phyloP scores from a whole-genome alignment of 92 coral and sea anemone genomes.

The Meandrina meandrites region DNA sequence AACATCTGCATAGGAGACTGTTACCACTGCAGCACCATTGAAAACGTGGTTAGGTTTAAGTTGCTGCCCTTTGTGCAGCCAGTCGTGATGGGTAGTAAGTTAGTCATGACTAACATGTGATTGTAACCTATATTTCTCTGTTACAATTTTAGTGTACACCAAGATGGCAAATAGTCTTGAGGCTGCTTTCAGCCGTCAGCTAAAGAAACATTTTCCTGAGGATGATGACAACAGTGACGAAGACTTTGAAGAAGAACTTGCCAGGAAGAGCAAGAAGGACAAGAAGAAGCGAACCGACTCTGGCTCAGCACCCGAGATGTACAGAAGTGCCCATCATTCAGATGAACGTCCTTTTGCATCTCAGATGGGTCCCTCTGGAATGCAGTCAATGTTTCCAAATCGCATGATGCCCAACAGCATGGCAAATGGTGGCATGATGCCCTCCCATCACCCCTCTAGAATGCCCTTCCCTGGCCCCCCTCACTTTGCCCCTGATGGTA shows the following conservation, averaged over 20 bases:
- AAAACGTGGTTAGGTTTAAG: no score
- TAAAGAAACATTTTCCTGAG: conserved; percentile 97
- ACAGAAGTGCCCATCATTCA: neutral
- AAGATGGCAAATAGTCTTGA: conserved; percentile 94
- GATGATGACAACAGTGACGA: conserved; percentile 98
- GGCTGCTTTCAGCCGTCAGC: conserved; percentile 91
- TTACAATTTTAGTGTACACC: conserved; percentile 77
- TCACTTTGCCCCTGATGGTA: conserved; percentile 83
- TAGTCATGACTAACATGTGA: no score
- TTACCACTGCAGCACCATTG: no score
- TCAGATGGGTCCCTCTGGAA: conserved; percentile 33
- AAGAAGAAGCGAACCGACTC: conserved; percentile 41
- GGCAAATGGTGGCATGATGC: conserved; percentile 76
- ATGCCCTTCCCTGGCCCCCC: conserved; percentile 69
- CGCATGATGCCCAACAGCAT: conserved; percentile 63
- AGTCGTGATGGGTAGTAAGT: no score
- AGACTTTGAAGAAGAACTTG: conserved; percentile 96
- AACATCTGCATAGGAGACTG: no score
- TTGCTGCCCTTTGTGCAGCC: no score
- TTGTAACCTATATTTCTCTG: no score
- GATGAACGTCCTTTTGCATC: conserved; percentile 18
- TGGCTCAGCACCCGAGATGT: conserved; percentile 12
- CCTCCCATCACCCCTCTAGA: conserved; percentile 63
- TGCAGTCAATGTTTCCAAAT: conserved; percentile 56
- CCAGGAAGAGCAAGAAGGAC: conserved; percentile 74